Evolutionary conservation across 1,140 invertebrate genomes (phyloP).

Genomic region (Varroa destructor): DNA sequence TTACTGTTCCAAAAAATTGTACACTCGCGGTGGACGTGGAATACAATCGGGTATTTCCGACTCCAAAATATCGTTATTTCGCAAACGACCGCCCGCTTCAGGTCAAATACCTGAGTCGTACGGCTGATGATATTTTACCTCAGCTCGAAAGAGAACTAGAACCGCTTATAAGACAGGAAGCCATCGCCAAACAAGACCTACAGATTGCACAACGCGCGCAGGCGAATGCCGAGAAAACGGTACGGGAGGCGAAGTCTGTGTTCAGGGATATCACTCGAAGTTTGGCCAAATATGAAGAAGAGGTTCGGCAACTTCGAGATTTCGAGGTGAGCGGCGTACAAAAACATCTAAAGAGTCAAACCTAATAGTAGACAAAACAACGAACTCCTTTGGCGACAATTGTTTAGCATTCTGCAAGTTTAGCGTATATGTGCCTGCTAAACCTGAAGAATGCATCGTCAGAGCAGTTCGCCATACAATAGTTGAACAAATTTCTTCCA

Average conservation of each 20-base stretch:
- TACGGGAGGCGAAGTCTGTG: not conserved
- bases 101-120: not conserved
- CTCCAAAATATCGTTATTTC: not conserved
- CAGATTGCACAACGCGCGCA: not conserved
- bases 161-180: not conserved
- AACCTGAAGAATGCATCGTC: no score
- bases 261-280: not conserved
- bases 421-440: no score
- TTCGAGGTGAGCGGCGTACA: not conserved
- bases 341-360: not conserved
- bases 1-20: slow-evolving; percentile 7
- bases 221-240: not conserved
- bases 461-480: no score
- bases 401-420: no score
- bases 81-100: not conserved
- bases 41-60: slow-evolving; percentile 1
- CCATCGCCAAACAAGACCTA: not conserved
- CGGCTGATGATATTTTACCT: not conserved
- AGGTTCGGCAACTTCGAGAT: slow-evolving; percentile 1
- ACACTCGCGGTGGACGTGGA: slow-evolving; percentile 7
- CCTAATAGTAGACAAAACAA: no score
- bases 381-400: no score
- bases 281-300: not conserved
- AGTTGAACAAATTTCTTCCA: no score
- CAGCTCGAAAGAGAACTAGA: not conserved